phyloP scores from a whole-genome alignment of 2,888 invertebrate genomes.

The Eueremaeus valkanovi region DNA sequence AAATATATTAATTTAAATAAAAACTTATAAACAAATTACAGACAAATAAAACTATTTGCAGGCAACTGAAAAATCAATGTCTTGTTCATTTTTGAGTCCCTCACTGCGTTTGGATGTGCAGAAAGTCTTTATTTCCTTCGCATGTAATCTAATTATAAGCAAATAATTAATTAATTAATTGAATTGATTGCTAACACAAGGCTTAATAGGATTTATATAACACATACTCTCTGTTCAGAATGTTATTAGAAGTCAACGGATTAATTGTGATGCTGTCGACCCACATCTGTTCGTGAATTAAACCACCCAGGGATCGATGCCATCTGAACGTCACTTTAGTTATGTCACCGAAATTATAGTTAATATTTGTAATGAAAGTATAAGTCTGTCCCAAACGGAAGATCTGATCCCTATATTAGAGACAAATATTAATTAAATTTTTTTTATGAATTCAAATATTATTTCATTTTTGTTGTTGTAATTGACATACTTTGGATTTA shows the following conservation, averaged over 20 bases:
- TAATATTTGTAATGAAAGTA: neutral
- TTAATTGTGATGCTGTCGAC: conserved; percentile 17
- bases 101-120: neutral
- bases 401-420: conserved; percentile 14
- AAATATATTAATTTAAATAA: no score
- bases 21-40: no score
- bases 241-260: neutral
- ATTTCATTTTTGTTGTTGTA: no score
- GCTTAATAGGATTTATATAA: neutral
- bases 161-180: neutral
- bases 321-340: neutral
- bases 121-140: conserved; percentile 6
- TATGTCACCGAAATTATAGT: neutral
- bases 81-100: neutral
- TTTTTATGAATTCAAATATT: neutral
- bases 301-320: neutral
- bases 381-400: conserved; percentile 30
- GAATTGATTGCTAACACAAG: conserved; percentile 5
- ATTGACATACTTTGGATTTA: conserved; percentile 12
- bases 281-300: neutral
- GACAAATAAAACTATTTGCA: no score
- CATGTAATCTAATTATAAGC: neutral
- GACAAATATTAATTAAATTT: neutral
- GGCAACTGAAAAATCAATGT: neutral
- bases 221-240: conserved; percentile 14